phyloP scores from a whole-genome alignment of 1,140 invertebrate genomes.

The Drosophila nikananu region DNA sequence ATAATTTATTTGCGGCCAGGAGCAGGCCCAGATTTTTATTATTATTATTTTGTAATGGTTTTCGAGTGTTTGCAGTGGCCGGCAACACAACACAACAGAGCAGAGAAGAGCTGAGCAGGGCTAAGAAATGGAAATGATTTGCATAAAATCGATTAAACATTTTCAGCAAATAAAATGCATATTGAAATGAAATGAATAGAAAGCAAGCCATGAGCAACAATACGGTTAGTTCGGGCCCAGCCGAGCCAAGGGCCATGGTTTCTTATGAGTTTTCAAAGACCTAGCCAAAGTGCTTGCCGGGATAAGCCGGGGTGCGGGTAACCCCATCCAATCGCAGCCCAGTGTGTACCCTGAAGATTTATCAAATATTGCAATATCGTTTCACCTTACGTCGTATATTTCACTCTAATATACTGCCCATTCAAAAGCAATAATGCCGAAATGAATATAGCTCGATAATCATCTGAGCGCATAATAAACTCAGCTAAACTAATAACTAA shows the following conservation, averaged over 20 bases:
- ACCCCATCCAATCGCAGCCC: background rate
- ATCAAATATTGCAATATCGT: conserved; percentile 44
- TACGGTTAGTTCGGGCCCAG: conserved; percentile 6
- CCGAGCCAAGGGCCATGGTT: conserved; percentile 23
- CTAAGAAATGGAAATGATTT: conserved; percentile 74
- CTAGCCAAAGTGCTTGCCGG: conserved; percentile 26
- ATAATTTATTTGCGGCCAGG: conserved; percentile 73
- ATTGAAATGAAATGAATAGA: conserved; percentile 71
- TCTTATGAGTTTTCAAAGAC: conserved; percentile 15
- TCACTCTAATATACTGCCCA: conserved; percentile 9
- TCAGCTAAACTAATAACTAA: conserved; percentile 4
- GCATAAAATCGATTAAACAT: conserved; percentile 81
- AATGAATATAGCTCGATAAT: conserved; percentile 16
- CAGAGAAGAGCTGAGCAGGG: background rate
- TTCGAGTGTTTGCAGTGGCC: conserved; percentile 68
- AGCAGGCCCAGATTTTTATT: conserved; percentile 63
- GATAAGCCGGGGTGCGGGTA: conserved; percentile 13
- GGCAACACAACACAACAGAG: conserved; percentile 17
- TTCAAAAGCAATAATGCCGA: conserved; percentile 33
- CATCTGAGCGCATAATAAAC: conserved; percentile 19
- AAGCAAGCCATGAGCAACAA: conserved; percentile 48
- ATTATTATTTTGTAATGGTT: conserved; percentile 83
- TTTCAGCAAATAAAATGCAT: conserved; percentile 77
- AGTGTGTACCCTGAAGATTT: conserved; percentile 49
- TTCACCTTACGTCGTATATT: conserved; percentile 25